phyloP scores from a whole-genome alignment of 2,888 invertebrate genomes.

The Petrolisthes manimaculis region DNA sequence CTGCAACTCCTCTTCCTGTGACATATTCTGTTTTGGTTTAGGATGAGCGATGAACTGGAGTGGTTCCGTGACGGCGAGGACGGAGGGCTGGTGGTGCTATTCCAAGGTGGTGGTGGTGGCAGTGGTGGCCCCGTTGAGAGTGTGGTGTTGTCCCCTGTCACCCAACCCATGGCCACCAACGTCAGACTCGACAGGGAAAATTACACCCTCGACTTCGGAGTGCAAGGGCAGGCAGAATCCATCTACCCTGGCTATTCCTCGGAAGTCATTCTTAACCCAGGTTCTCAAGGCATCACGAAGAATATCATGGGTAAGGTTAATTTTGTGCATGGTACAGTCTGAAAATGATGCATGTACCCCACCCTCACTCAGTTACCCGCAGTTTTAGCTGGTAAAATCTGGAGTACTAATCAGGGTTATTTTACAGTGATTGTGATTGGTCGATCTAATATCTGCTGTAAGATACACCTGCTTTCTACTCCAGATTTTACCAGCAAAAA shows the following conservation, averaged over 20 bases:
- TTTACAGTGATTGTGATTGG: too few relatives aligned
- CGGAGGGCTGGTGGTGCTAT: constrained; percentile 39
- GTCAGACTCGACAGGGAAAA: constrained; percentile 29
- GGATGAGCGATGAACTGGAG: neutral
- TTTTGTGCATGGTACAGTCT: neutral
- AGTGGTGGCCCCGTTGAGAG: neutral
- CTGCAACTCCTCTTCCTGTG: neutral
- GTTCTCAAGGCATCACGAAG: constrained; percentile 7
- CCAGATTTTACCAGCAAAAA: too few relatives aligned
- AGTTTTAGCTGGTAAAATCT: too few relatives aligned
- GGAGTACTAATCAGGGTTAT: too few relatives aligned
- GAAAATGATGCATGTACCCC: too few relatives aligned
- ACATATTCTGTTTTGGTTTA: constrained; percentile 3
- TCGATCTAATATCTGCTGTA: too few relatives aligned
- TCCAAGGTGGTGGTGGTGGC: neutral
- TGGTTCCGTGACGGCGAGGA: constrained; percentile 43
- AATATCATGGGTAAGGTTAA: constrained; percentile 39
- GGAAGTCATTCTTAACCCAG: constrained; percentile 32
- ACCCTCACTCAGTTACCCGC: too few relatives aligned
- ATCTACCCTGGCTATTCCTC: constrained; percentile 24
- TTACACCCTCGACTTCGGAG: constrained; percentile 35
- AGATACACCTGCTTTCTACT: too few relatives aligned
- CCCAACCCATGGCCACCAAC: constrained; percentile 44
- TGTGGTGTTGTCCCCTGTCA: constrained; percentile 41
- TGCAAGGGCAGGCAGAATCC: constrained; percentile 37